phyloP scores from a whole-genome alignment of 1,140 invertebrate genomes.

The Ptiloglossa arizonensis region DNA sequence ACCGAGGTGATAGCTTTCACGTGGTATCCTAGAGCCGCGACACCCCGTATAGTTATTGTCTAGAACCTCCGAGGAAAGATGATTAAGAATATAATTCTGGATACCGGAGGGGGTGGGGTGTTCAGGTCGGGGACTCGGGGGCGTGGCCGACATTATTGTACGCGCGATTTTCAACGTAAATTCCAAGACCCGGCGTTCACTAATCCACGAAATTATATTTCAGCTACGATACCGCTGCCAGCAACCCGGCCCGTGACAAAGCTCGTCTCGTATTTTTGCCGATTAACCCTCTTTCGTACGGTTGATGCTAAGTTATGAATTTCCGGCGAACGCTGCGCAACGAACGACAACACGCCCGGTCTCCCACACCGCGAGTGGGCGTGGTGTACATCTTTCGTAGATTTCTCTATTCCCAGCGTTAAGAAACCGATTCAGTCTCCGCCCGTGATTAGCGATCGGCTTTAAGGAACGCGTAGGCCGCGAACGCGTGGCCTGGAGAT shows the following conservation, averaged over 20 bases:
- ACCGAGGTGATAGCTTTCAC: no score
- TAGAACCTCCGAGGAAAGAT: no score
- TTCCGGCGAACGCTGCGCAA: slow-evolving; percentile 57
- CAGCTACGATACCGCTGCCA: slow-evolving; percentile 46
- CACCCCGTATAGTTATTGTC: no score
- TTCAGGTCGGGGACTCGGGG: no score
- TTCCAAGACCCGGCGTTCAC: slow-evolving; percentile 50
- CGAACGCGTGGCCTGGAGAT: not conserved
- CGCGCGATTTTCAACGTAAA: slow-evolving; percentile 56
- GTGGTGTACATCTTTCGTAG: slow-evolving; percentile 23
- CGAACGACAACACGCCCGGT: slow-evolving; percentile 21
- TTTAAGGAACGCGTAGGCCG: slow-evolving; percentile 19
- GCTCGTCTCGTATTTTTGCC: slow-evolving; percentile 73
- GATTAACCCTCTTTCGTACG: slow-evolving; percentile 72
- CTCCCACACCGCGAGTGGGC: slow-evolving; percentile 30
- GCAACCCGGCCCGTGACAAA: slow-evolving; percentile 48
- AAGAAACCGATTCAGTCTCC: not conserved
- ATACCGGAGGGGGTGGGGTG: no score
- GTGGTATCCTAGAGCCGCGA: no score
- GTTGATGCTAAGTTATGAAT: slow-evolving; percentile 76
- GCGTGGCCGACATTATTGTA: slow-evolving; percentile 37
- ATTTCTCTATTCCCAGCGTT: slow-evolving; percentile 46
- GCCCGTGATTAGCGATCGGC: slow-evolving; percentile 26
- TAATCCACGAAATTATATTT: slow-evolving; percentile 76
- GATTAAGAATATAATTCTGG: no score